These are phyloP conservation scores for Neodontobutis hainanensis DNA, from an alignment of 2,113 vertebrate genomes.

Conservation along the genomic window DNA sequence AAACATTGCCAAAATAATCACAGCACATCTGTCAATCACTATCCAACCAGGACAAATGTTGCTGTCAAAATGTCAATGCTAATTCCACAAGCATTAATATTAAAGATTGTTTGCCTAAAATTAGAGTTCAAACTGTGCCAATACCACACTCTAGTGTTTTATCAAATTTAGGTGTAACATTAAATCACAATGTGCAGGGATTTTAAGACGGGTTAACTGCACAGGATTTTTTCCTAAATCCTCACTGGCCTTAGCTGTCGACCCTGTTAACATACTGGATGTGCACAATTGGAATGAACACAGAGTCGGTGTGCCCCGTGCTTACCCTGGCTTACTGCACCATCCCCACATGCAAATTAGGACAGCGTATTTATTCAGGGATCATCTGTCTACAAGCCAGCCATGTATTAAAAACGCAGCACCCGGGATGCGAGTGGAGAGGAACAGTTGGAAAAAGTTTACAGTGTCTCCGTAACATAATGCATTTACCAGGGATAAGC, in stretches of 20 bases:
- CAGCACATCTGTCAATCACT: no score
- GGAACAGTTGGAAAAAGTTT: conserved; percentile 53
- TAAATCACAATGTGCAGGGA: not conserved
- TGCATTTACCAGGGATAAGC: conserved; percentile 49
- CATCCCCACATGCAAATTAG: conserved; percentile 55
- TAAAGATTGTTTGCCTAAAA: no score
- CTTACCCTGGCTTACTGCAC: conserved; percentile 65
- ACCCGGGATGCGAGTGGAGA: conserved; percentile 8
- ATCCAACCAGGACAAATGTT: no score
- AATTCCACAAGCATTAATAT: no score
- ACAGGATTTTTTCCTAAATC: not conserved
- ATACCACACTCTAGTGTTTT: no score
- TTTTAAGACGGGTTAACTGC: not conserved
- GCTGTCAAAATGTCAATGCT: no score
- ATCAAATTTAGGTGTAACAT: not conserved
- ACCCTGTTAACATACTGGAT: conserved; percentile 26
- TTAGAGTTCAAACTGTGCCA: no score
- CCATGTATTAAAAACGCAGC: conserved; percentile 54
- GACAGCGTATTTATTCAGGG: conserved; percentile 61
- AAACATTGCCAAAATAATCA: no score
- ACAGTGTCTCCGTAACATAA: conserved; percentile 50
- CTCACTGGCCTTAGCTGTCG: not conserved
- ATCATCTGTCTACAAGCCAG: conserved; percentile 53
- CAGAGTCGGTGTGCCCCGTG: conserved; percentile 26
- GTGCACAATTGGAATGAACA: conserved; percentile 35